phyloP scores from a whole-genome alignment of 2,797 vertebrate species.

The Hoplostethus mediterraneus region DNA sequence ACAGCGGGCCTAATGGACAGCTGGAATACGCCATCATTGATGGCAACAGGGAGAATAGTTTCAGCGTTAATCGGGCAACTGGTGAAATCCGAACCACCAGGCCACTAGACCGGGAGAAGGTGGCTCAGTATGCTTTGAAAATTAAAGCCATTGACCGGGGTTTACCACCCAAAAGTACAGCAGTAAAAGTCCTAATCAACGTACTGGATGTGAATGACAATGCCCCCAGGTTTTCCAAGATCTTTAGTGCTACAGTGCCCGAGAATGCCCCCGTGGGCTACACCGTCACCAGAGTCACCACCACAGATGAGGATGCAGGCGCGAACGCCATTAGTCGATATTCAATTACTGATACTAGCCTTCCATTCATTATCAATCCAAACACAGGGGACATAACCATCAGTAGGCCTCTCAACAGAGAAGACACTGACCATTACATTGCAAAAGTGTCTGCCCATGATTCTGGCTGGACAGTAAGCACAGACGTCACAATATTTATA shows the following conservation, averaged over 20 bases:
- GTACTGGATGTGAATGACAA: constrained; percentile 98
- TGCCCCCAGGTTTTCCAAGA: constrained; percentile 96
- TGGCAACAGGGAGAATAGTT: constrained; percentile 93
- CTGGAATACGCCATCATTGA: constrained; percentile 91
- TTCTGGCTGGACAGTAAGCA: constrained; percentile 98
- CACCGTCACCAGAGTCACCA: constrained; percentile 94
- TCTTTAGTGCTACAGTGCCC: constrained; percentile 94
- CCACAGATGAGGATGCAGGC: constrained; percentile 94
- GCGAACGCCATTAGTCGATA: constrained; percentile 93
- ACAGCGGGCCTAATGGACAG: constrained; percentile 93
- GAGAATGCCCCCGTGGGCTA: constrained; percentile 95
- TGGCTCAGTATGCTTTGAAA: constrained; percentile 86
- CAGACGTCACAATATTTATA: constrained; percentile 95
- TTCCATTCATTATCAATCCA: constrained; percentile 93
- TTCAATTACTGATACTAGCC: constrained; percentile 90
- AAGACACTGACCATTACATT: constrained; percentile 93
- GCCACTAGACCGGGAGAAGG: constrained; percentile 93
- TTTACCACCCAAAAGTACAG: constrained; percentile 86
- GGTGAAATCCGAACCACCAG: constrained; percentile 92
- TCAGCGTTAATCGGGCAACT: constrained; percentile 90
- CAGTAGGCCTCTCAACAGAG: constrained; percentile 93
- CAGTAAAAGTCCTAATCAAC: constrained; percentile 88
- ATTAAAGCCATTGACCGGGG: constrained; percentile 93
- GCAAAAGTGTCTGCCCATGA: constrained; percentile 95
- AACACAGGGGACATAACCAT: constrained; percentile 94